A percentile compares a stretch with the other conserved stretches of the same genome.
Conservation (phyloP, 2,888 invertebrate species). For the Eustalomyia histrio region DNA sequence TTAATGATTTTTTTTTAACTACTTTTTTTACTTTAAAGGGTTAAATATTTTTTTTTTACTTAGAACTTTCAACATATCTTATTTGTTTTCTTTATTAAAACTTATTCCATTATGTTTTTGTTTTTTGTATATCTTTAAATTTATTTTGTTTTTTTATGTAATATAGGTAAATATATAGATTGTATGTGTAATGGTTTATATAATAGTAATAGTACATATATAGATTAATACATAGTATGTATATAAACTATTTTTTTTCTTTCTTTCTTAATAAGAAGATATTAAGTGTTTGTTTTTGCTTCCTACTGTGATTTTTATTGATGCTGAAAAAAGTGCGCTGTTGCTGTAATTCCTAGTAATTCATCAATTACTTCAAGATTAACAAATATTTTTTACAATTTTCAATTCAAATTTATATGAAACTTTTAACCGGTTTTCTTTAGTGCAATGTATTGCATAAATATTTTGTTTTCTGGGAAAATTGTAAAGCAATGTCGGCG, state of each 20-base stretch:
- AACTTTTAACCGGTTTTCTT: background rate
- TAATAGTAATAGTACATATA: constrained; percentile 60
- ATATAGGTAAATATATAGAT: constrained; percentile 48
- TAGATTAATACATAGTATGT: constrained; percentile 53
- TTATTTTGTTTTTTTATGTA: constrained; percentile 42
- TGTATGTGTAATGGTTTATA: constrained; percentile 48
- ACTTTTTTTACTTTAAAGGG: constrained; percentile 50
- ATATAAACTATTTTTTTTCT: constrained; percentile 55
- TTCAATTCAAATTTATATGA: background rate
- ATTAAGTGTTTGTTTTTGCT: constrained; percentile 61
- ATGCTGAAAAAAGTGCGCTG: constrained; percentile 60
- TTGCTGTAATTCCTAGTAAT: constrained; percentile 59
- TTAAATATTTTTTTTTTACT: constrained; percentile 59
- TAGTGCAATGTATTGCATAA: too few species aligned
- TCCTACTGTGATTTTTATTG: constrained; percentile 58
- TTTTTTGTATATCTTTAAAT: constrained; percentile 59
- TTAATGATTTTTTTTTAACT: constrained; percentile 58
- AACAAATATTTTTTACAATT: background rate
- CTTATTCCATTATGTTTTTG: constrained; percentile 67
- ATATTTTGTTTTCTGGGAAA: too few species aligned
- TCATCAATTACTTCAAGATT: constrained; percentile 1
- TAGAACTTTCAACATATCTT: constrained; percentile 67
- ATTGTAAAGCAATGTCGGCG: too few species aligned
- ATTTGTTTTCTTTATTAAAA: constrained; percentile 61
- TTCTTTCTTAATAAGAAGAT: constrained; percentile 49